Percentiles rank a stretch among this genome's conserved stretches.
Evolutionary conservation across 2,888 invertebrate genomes (phyloP).

Genomic region (Cotesia congregata): DNA sequence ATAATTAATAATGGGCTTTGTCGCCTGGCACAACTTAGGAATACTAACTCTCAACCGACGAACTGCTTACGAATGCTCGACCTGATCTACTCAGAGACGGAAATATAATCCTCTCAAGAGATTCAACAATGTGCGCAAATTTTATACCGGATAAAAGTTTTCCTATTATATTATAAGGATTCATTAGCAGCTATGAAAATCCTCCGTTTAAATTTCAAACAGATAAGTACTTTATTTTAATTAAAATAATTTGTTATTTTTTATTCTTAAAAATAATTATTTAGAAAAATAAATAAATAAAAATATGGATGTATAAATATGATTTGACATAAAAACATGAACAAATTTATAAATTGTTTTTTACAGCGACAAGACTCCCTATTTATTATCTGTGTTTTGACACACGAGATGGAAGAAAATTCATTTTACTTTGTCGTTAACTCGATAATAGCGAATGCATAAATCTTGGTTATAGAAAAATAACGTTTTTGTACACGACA

Average conservation of each 20-base stretch:
- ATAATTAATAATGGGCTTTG: slow-evolving; percentile 59
- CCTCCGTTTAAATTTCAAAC: not conserved
- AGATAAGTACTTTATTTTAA: not conserved
- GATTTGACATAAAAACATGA: too few species aligned
- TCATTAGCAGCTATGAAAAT: not conserved
- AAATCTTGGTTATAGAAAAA: slow-evolving; percentile 17
- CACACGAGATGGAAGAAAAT: slow-evolving; percentile 13
- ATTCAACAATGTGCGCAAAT: slow-evolving; percentile 38
- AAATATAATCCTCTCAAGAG: slow-evolving; percentile 44
- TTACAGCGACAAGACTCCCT: too few species aligned
- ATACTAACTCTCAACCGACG: slow-evolving; percentile 36
- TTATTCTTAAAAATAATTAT: too few species aligned
- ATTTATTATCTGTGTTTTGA: slow-evolving; percentile 11
- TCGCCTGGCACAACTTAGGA: slow-evolving; percentile 36
- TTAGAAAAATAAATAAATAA: too few species aligned
- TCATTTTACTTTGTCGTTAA: slow-evolving; percentile 12
- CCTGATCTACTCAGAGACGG: slow-evolving; percentile 13
- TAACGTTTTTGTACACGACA: not conserved
- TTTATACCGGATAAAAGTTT: slow-evolving; percentile 24
- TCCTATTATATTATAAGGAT: slow-evolving; percentile 18
- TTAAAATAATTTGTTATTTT: too few species aligned
- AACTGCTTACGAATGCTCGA: slow-evolving; percentile 43
- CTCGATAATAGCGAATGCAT: slow-evolving; percentile 17
- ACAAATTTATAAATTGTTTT: too few species aligned
- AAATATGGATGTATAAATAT: too few species aligned